Conservation (phyloP, 1,140 invertebrate species). For the Drepana arcuata region DNA sequence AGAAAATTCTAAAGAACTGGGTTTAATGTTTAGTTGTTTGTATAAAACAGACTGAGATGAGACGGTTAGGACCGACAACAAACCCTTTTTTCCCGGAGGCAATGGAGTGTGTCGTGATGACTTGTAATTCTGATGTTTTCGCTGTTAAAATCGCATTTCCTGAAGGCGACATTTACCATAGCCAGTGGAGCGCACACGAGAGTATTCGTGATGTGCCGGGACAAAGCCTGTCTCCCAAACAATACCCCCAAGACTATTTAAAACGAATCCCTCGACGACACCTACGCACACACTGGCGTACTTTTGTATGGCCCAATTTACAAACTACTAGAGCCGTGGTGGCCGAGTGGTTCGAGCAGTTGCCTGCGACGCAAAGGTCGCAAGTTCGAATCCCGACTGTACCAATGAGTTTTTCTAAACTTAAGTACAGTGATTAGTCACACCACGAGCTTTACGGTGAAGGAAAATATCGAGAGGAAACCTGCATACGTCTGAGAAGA, state of each 20-base stretch:
- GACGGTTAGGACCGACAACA: conserved; percentile 59
- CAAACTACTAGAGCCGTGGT: no score
- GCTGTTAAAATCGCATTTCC: conserved; percentile 69
- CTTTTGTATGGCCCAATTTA: no score
- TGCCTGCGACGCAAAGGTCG: no score
- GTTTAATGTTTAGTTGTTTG: conserved; percentile 19
- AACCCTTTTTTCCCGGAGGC: conserved; percentile 57
- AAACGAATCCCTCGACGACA: conserved; percentile 51
- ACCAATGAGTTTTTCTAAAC: no score
- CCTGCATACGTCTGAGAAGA: no score
- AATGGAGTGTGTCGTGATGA: conserved; percentile 54
- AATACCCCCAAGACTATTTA: conserved; percentile 51
- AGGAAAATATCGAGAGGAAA: no score
- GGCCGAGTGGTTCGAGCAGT: no score
- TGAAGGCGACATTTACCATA: conserved; percentile 50
- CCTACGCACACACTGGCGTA: conserved; percentile 30
- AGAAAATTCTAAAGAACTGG: background rate
- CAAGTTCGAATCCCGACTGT: no score
- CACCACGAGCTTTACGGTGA: no score
- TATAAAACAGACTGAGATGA: conserved; percentile 42
- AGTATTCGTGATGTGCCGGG: conserved; percentile 31
- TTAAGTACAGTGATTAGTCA: no score
- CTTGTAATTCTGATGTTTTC: conserved; percentile 66
- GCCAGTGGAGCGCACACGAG: conserved; percentile 47
- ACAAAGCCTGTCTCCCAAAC: conserved; percentile 45